Conservation (phyloP, 2,888 invertebrate species). For the Cyaniris semiargus region DNA sequence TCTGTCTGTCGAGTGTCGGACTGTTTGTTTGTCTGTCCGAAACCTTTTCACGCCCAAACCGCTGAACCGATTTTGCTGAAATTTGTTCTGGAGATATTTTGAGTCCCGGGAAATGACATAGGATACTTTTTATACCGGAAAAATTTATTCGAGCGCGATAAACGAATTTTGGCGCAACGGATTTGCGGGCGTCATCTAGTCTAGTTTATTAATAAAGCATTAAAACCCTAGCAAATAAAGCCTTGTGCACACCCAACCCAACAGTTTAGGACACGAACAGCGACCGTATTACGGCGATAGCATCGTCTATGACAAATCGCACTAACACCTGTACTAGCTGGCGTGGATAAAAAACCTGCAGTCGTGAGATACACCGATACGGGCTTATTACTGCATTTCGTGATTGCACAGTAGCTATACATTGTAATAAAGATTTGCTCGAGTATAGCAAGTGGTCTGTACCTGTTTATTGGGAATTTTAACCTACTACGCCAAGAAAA, state of each 20-base stretch:
- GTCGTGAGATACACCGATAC: conserved; percentile 22
- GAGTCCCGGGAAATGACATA: too few species aligned
- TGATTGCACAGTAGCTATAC: conserved; percentile 29
- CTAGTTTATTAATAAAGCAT: too few species aligned
- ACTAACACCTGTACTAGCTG: conserved; percentile 47
- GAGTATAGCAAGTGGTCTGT: background rate
- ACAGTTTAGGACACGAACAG: conserved; percentile 63
- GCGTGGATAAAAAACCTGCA: conserved; percentile 27
- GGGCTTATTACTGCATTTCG: conserved; percentile 18
- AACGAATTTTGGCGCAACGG: too few species aligned
- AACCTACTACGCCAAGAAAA: too few species aligned
- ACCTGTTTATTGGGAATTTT: background rate
- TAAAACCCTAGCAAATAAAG: background rate
- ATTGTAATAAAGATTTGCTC: conserved; percentile 34
- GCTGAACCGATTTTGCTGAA: too few species aligned
- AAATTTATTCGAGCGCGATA: too few species aligned
- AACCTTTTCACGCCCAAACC: too few species aligned
- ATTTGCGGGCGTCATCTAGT: too few species aligned
- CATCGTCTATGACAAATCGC: conserved; percentile 47
- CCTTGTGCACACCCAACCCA: conserved; percentile 45
- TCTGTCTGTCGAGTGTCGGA: too few species aligned
- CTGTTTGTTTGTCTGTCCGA: too few species aligned
- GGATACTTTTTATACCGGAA: too few species aligned
- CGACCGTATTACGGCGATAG: conserved; percentile 67
- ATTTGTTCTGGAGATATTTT: too few species aligned